Percentiles rank a stretch among this genome's conserved stretches.
These are phyloP conservation scores for Periophthalmus magnuspinnatus DNA, from an alignment of 2,797 vertebrate species.

Conservation along the genomic window DNA sequence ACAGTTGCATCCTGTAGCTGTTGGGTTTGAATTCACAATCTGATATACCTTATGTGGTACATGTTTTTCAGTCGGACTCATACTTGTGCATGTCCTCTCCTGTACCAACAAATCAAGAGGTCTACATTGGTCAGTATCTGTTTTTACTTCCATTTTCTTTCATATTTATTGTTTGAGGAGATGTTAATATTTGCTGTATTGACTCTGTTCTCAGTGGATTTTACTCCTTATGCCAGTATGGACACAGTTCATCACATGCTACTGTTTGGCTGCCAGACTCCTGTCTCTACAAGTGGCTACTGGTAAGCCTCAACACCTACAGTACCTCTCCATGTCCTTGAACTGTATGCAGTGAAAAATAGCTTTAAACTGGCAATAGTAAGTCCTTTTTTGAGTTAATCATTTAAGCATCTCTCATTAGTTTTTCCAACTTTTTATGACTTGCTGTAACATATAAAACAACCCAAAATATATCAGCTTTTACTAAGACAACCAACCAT, in stretches of 20 bases:
- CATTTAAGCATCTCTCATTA: too few species aligned
- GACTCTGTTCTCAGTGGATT: slow-evolving; percentile 87
- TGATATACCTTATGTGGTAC: not conserved
- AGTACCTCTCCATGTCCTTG: not conserved
- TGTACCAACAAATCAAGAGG: slow-evolving; percentile 82
- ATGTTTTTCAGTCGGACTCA: slow-evolving; percentile 86
- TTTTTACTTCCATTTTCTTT: not conserved
- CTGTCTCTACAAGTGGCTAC: slow-evolving; percentile 83
- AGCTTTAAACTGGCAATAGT: not conserved
- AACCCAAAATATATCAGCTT: not conserved
- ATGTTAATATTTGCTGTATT: slow-evolving; percentile 10
- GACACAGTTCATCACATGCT: slow-evolving; percentile 97
- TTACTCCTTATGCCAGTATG: slow-evolving; percentile 93
- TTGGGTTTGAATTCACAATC: not conserved
- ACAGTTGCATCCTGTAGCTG: not conserved
- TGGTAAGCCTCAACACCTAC: slow-evolving; percentile 79
- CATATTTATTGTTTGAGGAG: not conserved
- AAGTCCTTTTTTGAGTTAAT: not conserved
- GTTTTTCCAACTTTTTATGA: not conserved
- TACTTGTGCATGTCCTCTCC: slow-evolving; percentile 89
- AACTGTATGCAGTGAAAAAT: not conserved
- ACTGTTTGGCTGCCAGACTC: slow-evolving; percentile 90
- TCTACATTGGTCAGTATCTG: slow-evolving; percentile 87
- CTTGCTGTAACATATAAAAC: not conserved
- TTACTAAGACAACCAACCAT: too few species aligned